Percentiles rank a stretch among this genome's conserved stretches.
These are phyloP conservation scores for Pterocles orientalis DNA, from an alignment of 2,113 vertebrate genomes.

Conservation along the genomic window DNA sequence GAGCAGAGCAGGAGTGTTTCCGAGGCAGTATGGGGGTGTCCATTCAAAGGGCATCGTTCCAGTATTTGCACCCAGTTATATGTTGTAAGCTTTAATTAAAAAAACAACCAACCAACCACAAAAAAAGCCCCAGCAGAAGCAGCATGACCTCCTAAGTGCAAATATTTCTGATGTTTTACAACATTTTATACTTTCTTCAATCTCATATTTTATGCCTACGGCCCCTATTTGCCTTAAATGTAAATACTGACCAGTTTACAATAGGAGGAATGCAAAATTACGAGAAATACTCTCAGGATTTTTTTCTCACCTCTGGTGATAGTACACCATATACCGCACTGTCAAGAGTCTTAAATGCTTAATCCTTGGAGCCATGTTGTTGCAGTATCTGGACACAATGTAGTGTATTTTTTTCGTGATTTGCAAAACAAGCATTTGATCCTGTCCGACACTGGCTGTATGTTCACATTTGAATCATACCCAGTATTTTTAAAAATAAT, in stretches of 20 bases:
- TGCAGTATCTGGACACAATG: neutral
- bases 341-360: neutral
- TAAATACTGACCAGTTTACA: neutral
- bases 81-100: neutral
- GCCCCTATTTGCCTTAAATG: neutral
- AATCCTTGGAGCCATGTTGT: neutral
- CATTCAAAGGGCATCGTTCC: neutral
- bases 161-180: neutral
- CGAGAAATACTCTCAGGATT: neutral
- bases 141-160: neutral
- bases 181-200: neutral
- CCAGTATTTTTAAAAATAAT: neutral
- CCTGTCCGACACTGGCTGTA: neutral
- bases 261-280: neutral
- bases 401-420: neutral
- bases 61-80: neutral
- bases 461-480: neutral
- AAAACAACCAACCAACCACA: neutral
- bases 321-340: neutral
- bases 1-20: neutral
- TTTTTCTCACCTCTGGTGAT: neutral
- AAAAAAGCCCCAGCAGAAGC: neutral
- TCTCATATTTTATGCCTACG: neutral
- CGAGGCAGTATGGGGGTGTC: accelerated
- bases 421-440: neutral